Percentiles rank a stretch among this genome's conserved stretches.
Conservation (phyloP, 2,113 vertebrate species). For the Clupea harengus region DNA sequence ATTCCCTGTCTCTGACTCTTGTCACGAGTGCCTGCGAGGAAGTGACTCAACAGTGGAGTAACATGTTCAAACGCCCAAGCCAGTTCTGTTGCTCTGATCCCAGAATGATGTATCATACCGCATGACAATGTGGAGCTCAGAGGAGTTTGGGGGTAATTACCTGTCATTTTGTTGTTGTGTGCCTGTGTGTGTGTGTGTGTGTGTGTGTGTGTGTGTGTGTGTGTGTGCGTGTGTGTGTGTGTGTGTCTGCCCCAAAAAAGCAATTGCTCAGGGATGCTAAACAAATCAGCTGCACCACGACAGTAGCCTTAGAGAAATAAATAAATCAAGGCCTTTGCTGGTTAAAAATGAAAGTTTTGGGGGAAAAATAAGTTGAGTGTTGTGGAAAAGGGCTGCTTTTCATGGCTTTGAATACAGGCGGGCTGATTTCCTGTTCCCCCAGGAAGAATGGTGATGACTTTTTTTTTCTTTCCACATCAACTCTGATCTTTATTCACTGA, state of each 20-base stretch:
- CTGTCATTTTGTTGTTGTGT: slow-evolving; percentile 22
- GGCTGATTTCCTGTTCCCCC: neutral
- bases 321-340: neutral
- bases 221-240: neutral
- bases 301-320: neutral
- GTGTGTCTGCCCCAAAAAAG: neutral
- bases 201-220: neutral
- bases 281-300: neutral
- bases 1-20: neutral
- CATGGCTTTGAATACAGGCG: neutral
- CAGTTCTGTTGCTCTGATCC: neutral
- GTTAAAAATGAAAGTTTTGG: neutral
- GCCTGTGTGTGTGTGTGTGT: neutral
- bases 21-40: neutral
- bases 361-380: neutral
- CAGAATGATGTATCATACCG: slow-evolving; percentile 21
- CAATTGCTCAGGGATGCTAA: slow-evolving; percentile 15
- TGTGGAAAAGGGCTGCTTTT: neutral
- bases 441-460: neutral
- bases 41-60: slow-evolving; percentile 7
- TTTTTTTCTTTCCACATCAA: neutral
- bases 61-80: neutral
- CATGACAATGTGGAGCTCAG: slow-evolving; percentile 24
- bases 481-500: neutral
- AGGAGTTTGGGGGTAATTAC: slow-evolving; percentile 26